Evolutionary conservation across 1,140 invertebrate species (phyloP), one percentile per base, ranked within the genome.

Genomic region (Meloidogyne floridensis): DNA sequence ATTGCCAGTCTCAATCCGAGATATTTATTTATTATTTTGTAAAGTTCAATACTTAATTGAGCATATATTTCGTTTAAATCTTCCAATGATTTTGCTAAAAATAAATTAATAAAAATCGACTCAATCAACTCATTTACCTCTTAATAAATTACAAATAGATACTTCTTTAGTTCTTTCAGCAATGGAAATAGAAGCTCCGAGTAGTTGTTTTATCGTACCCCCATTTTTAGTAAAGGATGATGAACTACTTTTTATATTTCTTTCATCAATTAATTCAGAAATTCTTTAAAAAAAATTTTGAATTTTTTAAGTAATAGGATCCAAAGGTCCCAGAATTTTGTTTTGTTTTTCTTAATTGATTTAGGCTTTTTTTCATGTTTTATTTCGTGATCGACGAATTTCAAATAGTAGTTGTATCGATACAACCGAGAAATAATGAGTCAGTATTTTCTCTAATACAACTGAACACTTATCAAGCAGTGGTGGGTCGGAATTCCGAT

Each of bases 41-140:
- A 96, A 72, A 96, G 92, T 90, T 96, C 95, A 90, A 95, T 96
- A 84, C 94, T 96, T 93, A 96, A 93, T 91, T 95, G 94, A 15
- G 94, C 96, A 89, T 96, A 96, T 90, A 96, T 95, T 10, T 93
- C 93, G 90, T 95, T 94, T 85, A 97, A 95, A 91, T 95, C 94
- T 18, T 94, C 93, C 65, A 94, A 95, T 79, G 80, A 65, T 75
- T 80, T 80, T n/a, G 18, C 80, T 80, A 56, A 13, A 42, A 13
- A 59, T n/a, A 13, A 7, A 65, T 13, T 59, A 79, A 70, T 47
- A 1, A 42, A 76, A 53, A 79, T 51, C 59, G 32, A 32, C 32
- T 32, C 32, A 32, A 32, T 20, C 32, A 13, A 72, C 15, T 72
- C 13, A 53, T 42, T 80, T 82, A 87, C 86, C 77, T 82, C 78